Evolutionary conservation across 1,140 invertebrate genomes (phyloP).

Genomic region (Luehdorfia chinensis): DNA sequence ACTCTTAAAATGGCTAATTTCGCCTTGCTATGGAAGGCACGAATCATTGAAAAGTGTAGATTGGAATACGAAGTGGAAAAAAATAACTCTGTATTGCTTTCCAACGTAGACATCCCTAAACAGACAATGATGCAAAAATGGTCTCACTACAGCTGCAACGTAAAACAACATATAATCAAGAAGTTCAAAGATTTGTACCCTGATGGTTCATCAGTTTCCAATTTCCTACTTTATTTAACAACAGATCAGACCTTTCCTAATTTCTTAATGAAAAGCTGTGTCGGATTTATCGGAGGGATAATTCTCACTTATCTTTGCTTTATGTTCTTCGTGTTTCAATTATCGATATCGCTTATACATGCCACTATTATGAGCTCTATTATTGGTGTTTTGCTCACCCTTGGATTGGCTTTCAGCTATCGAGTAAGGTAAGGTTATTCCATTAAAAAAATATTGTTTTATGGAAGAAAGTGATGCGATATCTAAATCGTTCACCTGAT

Average conservation of each 20-base stretch:
- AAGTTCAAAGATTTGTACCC: slow-evolving; percentile 50
- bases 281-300: slow-evolving; percentile 80
- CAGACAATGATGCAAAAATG: slow-evolving; percentile 66
- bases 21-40: slow-evolving; percentile 66
- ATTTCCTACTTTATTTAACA: slow-evolving; percentile 65
- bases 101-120: slow-evolving; percentile 47
- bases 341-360: slow-evolving; percentile 75
- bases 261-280: slow-evolving; percentile 78
- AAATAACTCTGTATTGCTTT: slow-evolving; percentile 66
- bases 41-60: slow-evolving; percentile 62
- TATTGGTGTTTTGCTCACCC: slow-evolving; percentile 79
- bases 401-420: slow-evolving; percentile 82
- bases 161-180: slow-evolving; percentile 54
- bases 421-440: slow-evolving; percentile 76
- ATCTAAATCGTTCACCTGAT: too few species aligned
- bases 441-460: too few species aligned
- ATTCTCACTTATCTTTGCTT: slow-evolving; percentile 81
- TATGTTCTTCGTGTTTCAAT: slow-evolving; percentile 80
- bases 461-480: too few species aligned
- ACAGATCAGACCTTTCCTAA: slow-evolving; percentile 79
- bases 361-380: slow-evolving; percentile 79
- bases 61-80: slow-evolving; percentile 74
- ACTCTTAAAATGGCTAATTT: slow-evolving; percentile 44
- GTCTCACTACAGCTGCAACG: slow-evolving; percentile 55
- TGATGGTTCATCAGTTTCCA: slow-evolving; percentile 59